Percentiles rank a stretch among this genome's conserved stretches.
Conservation (phyloP, 2,888 invertebrate species). For the Steinernema carpocapsae region DNA sequence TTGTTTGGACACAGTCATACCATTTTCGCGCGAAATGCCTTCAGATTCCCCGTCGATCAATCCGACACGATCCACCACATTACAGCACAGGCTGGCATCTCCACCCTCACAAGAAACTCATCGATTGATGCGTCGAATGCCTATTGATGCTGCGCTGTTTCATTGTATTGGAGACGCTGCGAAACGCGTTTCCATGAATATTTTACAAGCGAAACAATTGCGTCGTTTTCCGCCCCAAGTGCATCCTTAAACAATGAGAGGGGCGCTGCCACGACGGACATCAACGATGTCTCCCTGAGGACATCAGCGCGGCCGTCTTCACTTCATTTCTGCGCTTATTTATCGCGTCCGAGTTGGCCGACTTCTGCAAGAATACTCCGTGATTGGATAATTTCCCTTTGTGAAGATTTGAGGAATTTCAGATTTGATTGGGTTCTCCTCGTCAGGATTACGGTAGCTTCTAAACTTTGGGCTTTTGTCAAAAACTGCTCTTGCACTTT, state of each 20-base stretch:
- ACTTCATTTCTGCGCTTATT: conserved; percentile 7
- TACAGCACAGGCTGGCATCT: background rate
- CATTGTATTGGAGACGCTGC: background rate
- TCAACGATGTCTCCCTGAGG: conserved; percentile 12
- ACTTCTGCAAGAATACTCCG: background rate
- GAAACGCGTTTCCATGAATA: conserved; percentile 2
- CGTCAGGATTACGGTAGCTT: no score
- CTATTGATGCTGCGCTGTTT: background rate
- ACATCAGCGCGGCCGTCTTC: conserved; percentile 15
- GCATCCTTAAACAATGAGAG: background rate
- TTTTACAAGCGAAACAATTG: conserved; percentile 20
- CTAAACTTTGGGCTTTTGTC: no score
- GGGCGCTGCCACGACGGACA: background rate
- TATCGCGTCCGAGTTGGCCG: background rate
- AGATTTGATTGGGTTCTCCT: no score
- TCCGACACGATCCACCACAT: conserved; percentile 11
- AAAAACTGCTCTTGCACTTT: background rate
- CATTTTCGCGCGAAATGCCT: no score
- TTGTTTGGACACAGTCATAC: no score
- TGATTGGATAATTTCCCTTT: background rate
- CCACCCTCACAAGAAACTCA: background rate
- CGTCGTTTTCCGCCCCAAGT: background rate
- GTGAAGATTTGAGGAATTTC: background rate
- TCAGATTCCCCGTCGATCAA: conserved; percentile 12
- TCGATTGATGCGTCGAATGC: background rate